Evolutionary conservation across 2,797 vertebrate species (phyloP).

Genomic region (Cetoscarus ocellatus): DNA sequence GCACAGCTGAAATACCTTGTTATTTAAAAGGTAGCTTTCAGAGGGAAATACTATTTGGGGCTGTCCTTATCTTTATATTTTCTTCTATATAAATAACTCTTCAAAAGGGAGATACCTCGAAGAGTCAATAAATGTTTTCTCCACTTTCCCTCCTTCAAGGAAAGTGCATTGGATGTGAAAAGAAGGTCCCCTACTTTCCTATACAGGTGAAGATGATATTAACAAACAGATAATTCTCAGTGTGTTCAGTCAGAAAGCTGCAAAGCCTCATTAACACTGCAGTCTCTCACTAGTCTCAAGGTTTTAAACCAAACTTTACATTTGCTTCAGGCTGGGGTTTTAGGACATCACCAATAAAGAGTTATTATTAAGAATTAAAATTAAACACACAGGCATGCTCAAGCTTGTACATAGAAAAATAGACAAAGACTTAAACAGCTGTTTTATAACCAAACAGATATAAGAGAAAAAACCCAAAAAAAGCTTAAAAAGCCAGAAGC

Average conservation of each 20-base stretch:
- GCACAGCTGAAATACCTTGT: conserved; percentile 21
- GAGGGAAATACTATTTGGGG: conserved; percentile 4
- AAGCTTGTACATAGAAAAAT: conserved; percentile 21
- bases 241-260: conserved; percentile 6
- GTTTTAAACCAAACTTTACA: conserved; percentile 5
- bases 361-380: background rate
- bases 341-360: background rate
- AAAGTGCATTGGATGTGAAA: conserved; percentile 4
- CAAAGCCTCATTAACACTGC: conserved; percentile 6
- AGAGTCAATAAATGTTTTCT: conserved; percentile 9
- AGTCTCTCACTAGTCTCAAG: conserved; percentile 18
- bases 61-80: conserved; percentile 10
- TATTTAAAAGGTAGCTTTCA: conserved; percentile 6
- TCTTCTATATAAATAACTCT: conserved; percentile 7
- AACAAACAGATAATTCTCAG: conserved; percentile 8
- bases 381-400: conserved; percentile 30
- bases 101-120: background rate
- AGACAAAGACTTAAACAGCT: conserved; percentile 22
- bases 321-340: background rate
- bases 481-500: conserved; percentile 10
- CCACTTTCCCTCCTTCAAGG: background rate
- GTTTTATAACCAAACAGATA: conserved; percentile 23
- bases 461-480: conserved; percentile 20
- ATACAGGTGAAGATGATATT: conserved; percentile 19
- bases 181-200: background rate